Evolutionary conservation across 2,888 invertebrate genomes (phyloP).

Genomic region (Buathra laborator): DNA sequence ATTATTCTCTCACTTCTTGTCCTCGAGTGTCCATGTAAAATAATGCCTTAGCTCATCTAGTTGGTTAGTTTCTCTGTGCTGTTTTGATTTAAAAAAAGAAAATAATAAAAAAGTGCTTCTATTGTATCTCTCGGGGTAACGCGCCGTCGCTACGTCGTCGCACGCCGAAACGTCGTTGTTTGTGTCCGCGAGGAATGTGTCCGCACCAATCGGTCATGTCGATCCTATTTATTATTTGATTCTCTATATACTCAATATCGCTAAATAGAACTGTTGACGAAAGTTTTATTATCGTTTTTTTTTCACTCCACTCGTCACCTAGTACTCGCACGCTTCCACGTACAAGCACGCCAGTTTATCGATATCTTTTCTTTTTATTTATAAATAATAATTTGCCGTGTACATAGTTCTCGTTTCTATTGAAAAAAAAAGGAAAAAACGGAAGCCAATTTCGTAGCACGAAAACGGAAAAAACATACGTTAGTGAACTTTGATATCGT

Average conservation of each 20-base stretch:
- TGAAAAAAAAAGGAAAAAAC: background rate
- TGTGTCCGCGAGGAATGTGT: constrained; percentile 16
- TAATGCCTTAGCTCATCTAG: constrained; percentile 74
- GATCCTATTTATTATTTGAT: constrained; percentile 2
- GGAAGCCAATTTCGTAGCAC: background rate
- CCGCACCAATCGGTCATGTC: constrained; percentile 10
- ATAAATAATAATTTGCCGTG: background rate
- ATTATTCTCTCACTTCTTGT: constrained; percentile 48
- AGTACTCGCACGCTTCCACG: constrained; percentile 5
- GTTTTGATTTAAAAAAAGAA: constrained; percentile 45
- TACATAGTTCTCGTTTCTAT: background rate
- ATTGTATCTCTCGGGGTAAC: constrained; percentile 3
- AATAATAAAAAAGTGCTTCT: constrained; percentile 50
- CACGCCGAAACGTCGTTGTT: constrained; percentile 12
- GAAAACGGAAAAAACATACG: background rate
- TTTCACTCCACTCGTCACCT: background rate
- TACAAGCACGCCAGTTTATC: constrained; percentile 10
- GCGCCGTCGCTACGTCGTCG: constrained; percentile 9
- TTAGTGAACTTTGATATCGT: constrained; percentile 33
- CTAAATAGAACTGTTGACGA: background rate
- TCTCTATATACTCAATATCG: background rate
- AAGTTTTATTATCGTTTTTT: background rate
- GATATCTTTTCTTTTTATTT: background rate
- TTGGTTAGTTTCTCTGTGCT: constrained; percentile 78
- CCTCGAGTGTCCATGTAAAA: constrained; percentile 78